Conservation (phyloP, 2,113 vertebrate species). For the Varanus salvator region DNA sequence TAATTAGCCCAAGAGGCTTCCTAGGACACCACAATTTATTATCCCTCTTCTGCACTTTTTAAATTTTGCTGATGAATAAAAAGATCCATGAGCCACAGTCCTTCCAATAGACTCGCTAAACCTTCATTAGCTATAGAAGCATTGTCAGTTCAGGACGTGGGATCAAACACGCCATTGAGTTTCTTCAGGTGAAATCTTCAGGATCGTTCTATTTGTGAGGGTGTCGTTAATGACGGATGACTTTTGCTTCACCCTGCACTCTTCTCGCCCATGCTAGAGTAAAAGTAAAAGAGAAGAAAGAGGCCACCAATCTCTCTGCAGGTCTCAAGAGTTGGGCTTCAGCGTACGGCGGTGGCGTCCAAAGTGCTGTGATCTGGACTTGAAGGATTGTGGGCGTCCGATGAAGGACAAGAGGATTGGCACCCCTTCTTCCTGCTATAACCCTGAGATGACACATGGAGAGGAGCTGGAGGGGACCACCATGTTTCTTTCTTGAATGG, state of each 20-base stretch:
- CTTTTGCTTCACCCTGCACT: neutral
- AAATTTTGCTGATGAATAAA: neutral
- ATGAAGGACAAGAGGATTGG: no score
- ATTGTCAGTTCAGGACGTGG: conserved; percentile 30
- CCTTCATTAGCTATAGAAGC: conserved; percentile 42
- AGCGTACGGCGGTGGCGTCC: no score
- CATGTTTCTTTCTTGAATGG: no score
- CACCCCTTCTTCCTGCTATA: no score
- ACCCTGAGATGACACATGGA: no score
- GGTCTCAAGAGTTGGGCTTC: no score
- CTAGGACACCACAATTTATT: neutral
- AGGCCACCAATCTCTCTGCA: neutral
- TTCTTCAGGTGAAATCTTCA: conserved; percentile 40
- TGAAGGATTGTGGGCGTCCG: no score
- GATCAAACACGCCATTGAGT: conserved; percentile 34
- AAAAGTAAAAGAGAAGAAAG: neutral
- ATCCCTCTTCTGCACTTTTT: neutral
- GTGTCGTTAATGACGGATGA: conserved; percentile 3
- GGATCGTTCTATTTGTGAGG: conserved; percentile 16
- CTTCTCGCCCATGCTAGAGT: neutral
- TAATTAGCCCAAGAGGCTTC: neutral
- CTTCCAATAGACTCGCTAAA: conserved; percentile 42
- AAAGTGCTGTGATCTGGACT: no score
- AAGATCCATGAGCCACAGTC: conserved; percentile 20
- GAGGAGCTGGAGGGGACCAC: no score